Evolutionary conservation across 1,140 invertebrate species (phyloP).

Genomic region (Sitobion miscanthi): DNA sequence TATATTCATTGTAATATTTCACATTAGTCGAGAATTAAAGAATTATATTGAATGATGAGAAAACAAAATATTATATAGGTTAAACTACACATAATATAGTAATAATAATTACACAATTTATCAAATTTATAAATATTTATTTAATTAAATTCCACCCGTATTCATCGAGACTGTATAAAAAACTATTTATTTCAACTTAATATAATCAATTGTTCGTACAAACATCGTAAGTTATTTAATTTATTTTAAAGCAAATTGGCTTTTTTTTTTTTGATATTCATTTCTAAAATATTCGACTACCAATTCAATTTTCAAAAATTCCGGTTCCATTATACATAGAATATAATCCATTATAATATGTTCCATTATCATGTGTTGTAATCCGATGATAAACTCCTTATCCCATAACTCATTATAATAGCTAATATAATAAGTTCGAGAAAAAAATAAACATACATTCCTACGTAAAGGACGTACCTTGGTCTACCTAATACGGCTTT

Average conservation of each 20-base stretch:
- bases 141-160: not conserved
- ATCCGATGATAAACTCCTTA: not conserved
- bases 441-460: not conserved
- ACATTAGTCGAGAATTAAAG: not conserved
- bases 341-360: not conserved
- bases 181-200: not conserved
- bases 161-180: not conserved
- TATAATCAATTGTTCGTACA: not conserved
- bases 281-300: not conserved
- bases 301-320: not conserved
- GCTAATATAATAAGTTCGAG: not conserved
- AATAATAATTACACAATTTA: not conserved
- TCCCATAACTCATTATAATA: not conserved
- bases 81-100: not conserved
- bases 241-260: not conserved
- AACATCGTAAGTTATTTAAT: no score
- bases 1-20: not conserved
- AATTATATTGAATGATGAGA: not conserved
- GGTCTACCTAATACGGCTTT: not conserved
- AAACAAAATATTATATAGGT: not conserved
- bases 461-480: not conserved
- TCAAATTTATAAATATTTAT: not conserved
- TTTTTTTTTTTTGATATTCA: not conserved
- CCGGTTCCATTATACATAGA: not conserved
- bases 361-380: not conserved